Evolutionary conservation across 2,888 invertebrate species (phyloP), one percentile per base, ranked within the genome.

Genomic region (Nomada goodeniana): DNA sequence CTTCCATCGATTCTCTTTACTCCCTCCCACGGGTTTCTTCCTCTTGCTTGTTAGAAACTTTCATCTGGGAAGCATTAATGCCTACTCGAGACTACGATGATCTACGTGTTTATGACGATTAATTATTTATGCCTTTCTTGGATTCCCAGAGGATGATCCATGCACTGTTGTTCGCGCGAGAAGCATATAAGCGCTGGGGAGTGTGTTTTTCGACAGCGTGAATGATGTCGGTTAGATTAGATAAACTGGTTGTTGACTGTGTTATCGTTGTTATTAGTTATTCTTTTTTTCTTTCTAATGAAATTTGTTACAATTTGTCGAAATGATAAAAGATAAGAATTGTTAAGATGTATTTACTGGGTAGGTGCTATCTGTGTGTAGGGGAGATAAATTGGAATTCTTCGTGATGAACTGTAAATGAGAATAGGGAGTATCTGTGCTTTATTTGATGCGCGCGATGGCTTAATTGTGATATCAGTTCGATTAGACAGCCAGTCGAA

Each of bases 1-100:
- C 65, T 76, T 88, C 85, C 84, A 85, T 86, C 82, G 84, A 81
- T 80, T 84, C 79, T 82, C 80, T 57, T 91, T 90, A 92, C 60
- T 42, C 36, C 59, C 42, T 44, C 47, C 7, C 67, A 0, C 1
- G 36, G 36, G 26, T 18, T 36, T 29, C 50, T 69, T 59, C 61
- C 59, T 76, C 57, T 57, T 23, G 15, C 63, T n/a, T 7, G 44
- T 63, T 80, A 73, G 81, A 76, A 76, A 77, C 87, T 88, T 89
- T 88, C 85, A 76, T 87, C 70, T 77, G 65, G 50, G 26, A 42
- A 18, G 72, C 80, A 77, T 79, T 83, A 83, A 83, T 83, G 64
- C 44, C 29, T 36, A 29, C 18, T 26, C 29, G 11, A 23, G 72
- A 13, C 11, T 13, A 23, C 59, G 57, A 15, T 44, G 10, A 36